Evolutionary conservation across 2,888 invertebrate species (phyloP).

Genomic region (Saturnia pavonia): DNA sequence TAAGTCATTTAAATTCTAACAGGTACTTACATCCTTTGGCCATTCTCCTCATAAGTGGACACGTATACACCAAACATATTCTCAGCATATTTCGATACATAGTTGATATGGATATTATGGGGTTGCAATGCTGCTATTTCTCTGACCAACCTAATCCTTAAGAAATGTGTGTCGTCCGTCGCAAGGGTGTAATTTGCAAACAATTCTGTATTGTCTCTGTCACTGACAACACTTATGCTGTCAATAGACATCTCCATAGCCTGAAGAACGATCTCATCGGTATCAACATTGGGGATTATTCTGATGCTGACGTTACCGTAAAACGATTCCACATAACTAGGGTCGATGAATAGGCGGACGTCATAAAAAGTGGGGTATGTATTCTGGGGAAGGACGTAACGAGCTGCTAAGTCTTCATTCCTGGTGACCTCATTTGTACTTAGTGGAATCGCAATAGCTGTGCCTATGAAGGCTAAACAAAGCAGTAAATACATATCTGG

Average conservation of each 20-base stretch:
- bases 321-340: slow-evolving; percentile 65
- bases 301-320: slow-evolving; percentile 70
- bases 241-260: slow-evolving; percentile 68
- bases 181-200: slow-evolving; percentile 39
- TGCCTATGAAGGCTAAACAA: slow-evolving; percentile 53
- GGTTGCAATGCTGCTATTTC: slow-evolving; percentile 41
- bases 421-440: slow-evolving; percentile 24
- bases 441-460: slow-evolving; percentile 47
- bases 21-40: slow-evolving; percentile 53
- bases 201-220: slow-evolving; percentile 37
- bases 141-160: slow-evolving; percentile 65
- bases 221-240: slow-evolving; percentile 41
- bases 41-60: slow-evolving; percentile 70
- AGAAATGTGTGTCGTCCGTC: slow-evolving; percentile 69
- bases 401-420: slow-evolving; percentile 37
- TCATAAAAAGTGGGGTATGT: slow-evolving; percentile 79
- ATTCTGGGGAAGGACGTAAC: slow-evolving; percentile 78
- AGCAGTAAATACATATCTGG: slow-evolving; percentile 68
- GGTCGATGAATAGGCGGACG: slow-evolving; percentile 71
- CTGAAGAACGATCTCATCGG: slow-evolving; percentile 66
- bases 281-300: slow-evolving; percentile 47
- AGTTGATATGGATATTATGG: slow-evolving; percentile 80
- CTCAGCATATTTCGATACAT: slow-evolving; percentile 78
- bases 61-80: slow-evolving; percentile 85
- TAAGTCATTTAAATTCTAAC: not conserved